phyloP scores from a whole-genome alignment of 2,888 invertebrate genomes.

The Ormia ochracea region DNA sequence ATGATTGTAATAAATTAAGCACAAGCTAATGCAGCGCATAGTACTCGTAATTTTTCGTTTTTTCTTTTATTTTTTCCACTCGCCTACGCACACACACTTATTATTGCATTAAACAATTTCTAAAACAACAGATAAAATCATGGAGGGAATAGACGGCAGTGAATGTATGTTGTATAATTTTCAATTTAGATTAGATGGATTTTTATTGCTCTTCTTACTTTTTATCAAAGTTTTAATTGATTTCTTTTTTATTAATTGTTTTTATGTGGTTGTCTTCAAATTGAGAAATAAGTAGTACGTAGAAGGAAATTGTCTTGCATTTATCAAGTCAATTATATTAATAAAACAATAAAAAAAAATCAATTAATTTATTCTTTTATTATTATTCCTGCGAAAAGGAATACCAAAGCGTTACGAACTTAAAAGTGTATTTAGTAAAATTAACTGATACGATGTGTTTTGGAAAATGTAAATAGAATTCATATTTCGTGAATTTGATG shows the following conservation, averaged over 20 bases:
- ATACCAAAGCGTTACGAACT: too few relatives aligned
- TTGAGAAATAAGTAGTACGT: not conserved
- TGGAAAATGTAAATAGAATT: too few relatives aligned
- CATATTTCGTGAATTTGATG: too few relatives aligned
- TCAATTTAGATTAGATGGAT: slow-evolving; percentile 30
- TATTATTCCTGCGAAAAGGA: too few relatives aligned
- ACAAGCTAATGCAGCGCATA: slow-evolving; percentile 44
- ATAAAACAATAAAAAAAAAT: too few relatives aligned
- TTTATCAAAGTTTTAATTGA: slow-evolving; percentile 9
- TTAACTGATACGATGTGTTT: too few relatives aligned
- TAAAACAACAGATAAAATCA: not conserved
- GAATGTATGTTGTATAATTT: not conserved
- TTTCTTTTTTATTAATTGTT: not conserved
- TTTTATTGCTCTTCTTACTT: not conserved
- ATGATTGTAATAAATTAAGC: slow-evolving; percentile 55
- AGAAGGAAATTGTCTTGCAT: too few relatives aligned
- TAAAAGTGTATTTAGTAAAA: too few relatives aligned
- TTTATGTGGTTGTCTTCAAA: not conserved
- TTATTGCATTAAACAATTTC: not conserved
- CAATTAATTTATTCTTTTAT: too few relatives aligned
- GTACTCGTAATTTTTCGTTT: not conserved
- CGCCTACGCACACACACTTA: not conserved
- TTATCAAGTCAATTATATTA: not conserved
- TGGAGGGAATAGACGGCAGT: not conserved
- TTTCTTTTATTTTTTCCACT: not conserved